Evolutionary conservation across 1,140 invertebrate species (phyloP).

Genomic region (Brachionus sp.): DNA sequence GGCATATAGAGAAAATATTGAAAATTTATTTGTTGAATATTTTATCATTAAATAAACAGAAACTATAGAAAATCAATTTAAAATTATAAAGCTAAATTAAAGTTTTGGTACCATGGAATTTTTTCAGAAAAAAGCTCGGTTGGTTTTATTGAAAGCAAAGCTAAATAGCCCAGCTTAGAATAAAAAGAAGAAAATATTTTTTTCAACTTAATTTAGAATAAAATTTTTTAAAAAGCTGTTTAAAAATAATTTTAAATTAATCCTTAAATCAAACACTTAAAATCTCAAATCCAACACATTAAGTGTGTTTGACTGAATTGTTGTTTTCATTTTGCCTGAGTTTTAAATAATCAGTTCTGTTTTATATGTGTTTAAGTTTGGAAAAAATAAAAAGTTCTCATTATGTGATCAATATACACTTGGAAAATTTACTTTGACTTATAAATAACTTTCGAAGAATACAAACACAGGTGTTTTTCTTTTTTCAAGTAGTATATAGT

Average conservation of each 20-base stretch:
- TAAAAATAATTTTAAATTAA: neutral
- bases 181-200: neutral
- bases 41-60: slow-evolving; percentile 33
- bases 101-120: neutral
- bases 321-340: neutral
- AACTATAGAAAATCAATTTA: slow-evolving; percentile 10
- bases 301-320: neutral
- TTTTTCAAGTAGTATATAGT: neutral
- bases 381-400: neutral
- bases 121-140: neutral
- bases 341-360: neutral
- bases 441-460: neutral
- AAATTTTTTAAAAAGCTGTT: neutral
- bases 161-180: neutral
- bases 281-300: neutral
- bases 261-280: neutral
- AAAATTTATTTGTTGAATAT: neutral
- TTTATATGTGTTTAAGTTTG: neutral
- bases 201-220: neutral
- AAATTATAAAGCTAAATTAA: neutral
- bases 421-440: neutral
- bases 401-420: neutral
- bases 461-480: neutral
- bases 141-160: neutral
- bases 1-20: neutral